Evolutionary conservation across 2,888 invertebrate genomes (phyloP), one percentile per base, ranked within the genome.

Genomic region (Elgonia sp.): DNA sequence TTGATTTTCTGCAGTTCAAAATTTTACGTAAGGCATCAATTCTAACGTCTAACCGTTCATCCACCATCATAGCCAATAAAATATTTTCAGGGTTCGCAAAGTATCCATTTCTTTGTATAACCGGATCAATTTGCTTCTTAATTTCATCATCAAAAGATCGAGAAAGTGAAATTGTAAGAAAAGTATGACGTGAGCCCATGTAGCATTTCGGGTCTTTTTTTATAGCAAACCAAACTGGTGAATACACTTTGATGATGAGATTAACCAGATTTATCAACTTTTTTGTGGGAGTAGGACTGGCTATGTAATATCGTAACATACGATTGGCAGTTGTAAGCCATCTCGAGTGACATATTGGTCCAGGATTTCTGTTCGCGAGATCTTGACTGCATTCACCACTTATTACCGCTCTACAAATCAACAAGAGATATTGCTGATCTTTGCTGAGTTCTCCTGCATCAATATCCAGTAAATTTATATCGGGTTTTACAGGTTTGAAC

Each of bases 101-200:
- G 46, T 76, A 86, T n/a, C n/a, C 70, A 53, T 88, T 86, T 53
- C 82, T 53, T 57, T 86, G 63, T 18, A 88, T 88, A 29, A 80
- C 86, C 21, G 86, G 70, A 62, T 70, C 50, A 40, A 85, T 50
- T 0, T 73, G 46, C 63, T 90, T 88, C 79, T 90, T 90, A 1
- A 79, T 29, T 20, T 62, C 42, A 18, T 70, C 18, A 7, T 70
- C 55, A 50, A 84, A 50, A 42, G 10, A 37, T 29, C 76, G n/a
- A 29, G 82, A 76, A 29, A 70, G 62, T 0, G 53, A 75, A 39
- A 80, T 29, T 29, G 53, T 53, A 2, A n/a, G 16, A n/a, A 53
- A 53, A 12, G n/a, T n/a, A 53, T 53, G 53, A n/a, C 16, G n/a
- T 8, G 53, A n/a, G 7, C 53, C 53, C n/a, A n/a, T 42, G 40